These are phyloP conservation scores for Amphipyra tragopoginis DNA, from an alignment of 2,888 invertebrate genomes.

Conservation along the genomic window DNA sequence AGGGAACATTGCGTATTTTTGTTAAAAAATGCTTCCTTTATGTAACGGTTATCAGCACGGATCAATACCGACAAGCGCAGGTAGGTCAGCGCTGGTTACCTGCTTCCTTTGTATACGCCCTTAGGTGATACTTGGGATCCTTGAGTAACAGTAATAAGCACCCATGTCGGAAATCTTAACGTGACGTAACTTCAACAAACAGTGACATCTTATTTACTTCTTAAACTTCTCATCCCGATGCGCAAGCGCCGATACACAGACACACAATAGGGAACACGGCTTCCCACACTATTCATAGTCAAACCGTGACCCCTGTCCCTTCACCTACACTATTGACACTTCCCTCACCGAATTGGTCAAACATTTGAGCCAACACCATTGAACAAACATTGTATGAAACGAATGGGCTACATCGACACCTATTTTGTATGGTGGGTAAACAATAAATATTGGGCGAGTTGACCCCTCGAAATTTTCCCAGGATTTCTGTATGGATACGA, in stretches of 20 bases:
- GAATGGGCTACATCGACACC: slow-evolving; percentile 81
- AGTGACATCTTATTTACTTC: slow-evolving; percentile 7
- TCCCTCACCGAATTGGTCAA: slow-evolving; percentile 72
- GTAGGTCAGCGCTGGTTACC: too few relatives aligned
- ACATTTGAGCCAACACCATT: slow-evolving; percentile 61
- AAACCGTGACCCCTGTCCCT: slow-evolving; percentile 68
- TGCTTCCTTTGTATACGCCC: too few relatives aligned
- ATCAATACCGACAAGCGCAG: too few relatives aligned
- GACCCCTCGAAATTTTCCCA: slow-evolving; percentile 80
- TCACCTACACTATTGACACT: slow-evolving; percentile 75
- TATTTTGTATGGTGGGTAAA: slow-evolving; percentile 77
- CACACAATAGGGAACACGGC: slow-evolving; percentile 43
- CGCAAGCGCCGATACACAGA: slow-evolving; percentile 28
- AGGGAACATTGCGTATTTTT: too few relatives aligned
- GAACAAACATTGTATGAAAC: slow-evolving; percentile 68
- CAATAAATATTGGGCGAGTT: slow-evolving; percentile 66
- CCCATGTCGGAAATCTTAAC: neutral
- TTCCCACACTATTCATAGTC: slow-evolving; percentile 52
- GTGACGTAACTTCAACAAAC: neutral
- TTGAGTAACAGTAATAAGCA: too few relatives aligned
- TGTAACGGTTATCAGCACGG: too few relatives aligned
- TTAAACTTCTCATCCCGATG: slow-evolving; percentile 9
- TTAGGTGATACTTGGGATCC: too few relatives aligned
- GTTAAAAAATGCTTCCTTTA: too few relatives aligned
- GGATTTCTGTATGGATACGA: slow-evolving; percentile 54